Evolutionary conservation across 2,797 vertebrate genomes (phyloP).

Genomic region (Alca torda): DNA sequence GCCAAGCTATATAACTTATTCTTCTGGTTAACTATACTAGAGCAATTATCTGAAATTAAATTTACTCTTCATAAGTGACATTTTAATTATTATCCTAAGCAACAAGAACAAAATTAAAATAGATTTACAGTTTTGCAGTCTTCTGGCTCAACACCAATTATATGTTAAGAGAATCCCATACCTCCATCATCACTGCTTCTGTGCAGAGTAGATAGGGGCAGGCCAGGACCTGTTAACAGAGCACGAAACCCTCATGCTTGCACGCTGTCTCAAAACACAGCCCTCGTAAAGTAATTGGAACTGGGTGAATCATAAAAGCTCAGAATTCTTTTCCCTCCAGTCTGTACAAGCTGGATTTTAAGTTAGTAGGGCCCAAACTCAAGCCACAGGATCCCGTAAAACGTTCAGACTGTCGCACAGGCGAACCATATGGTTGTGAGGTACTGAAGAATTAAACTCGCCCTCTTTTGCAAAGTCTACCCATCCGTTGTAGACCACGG

Average conservation of each 20-base stretch:
- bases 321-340: neutral
- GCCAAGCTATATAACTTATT: neutral
- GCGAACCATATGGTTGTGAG: neutral
- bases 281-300: neutral
- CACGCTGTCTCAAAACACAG: neutral
- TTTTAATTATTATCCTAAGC: neutral
- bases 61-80: neutral
- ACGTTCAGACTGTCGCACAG: neutral
- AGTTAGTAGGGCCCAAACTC: neutral
- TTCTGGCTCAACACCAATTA: neutral
- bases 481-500: neutral
- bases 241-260: neutral
- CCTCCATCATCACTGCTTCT: slow-evolving; percentile 66
- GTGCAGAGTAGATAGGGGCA: slow-evolving; percentile 84
- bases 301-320: neutral
- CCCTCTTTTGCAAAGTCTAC: neutral
- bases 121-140: neutral
- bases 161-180: slow-evolving; percentile 42
- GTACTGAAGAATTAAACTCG: neutral
- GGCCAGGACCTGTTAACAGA: slow-evolving; percentile 85
- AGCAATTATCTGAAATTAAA: slow-evolving; percentile 11
- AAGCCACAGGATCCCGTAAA: neutral
- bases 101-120: neutral
- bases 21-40: neutral
- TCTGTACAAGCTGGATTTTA: neutral